Conservation (phyloP, 2,797 vertebrate genomes). For the Pyrocephalus nanus region DNA sequence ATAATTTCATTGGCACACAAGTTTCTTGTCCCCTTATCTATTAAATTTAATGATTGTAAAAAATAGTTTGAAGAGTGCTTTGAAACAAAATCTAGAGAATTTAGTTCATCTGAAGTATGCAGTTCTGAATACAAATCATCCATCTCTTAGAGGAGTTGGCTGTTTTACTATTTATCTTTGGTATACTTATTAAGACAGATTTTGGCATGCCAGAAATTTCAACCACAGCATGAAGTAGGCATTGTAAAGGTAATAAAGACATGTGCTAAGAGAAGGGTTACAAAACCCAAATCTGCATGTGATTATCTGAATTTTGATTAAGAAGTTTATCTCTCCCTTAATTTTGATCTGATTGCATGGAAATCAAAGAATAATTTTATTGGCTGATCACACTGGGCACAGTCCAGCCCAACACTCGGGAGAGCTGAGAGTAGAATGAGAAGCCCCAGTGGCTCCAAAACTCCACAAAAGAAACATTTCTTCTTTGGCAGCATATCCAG, state of each 20-base stretch:
- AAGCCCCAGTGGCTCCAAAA: background rate
- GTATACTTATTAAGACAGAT: background rate
- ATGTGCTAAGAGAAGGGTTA: background rate
- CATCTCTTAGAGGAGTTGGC: background rate
- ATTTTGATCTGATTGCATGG: background rate
- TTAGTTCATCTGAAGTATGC: background rate
- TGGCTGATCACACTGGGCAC: background rate
- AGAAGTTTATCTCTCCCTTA: background rate
- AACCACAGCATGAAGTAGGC: background rate
- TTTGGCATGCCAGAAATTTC: background rate
- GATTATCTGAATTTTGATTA: background rate
- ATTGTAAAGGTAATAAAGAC: background rate
- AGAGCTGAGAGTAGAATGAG: background rate
- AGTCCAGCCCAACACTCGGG: accelerated
- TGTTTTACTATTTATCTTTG: background rate
- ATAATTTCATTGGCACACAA: background rate
- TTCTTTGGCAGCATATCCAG: background rate
- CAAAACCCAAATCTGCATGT: background rate
- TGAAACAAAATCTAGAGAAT: background rate
- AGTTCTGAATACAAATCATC: background rate
- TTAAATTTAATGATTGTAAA: background rate
- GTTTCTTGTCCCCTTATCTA: background rate
- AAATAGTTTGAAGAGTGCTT: background rate
- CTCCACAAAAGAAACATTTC: background rate
- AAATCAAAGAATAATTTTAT: background rate